Base-by-base conservation (phyloP, 2,888 invertebrate genomes). In the Ophion ventricosus region DNA sequence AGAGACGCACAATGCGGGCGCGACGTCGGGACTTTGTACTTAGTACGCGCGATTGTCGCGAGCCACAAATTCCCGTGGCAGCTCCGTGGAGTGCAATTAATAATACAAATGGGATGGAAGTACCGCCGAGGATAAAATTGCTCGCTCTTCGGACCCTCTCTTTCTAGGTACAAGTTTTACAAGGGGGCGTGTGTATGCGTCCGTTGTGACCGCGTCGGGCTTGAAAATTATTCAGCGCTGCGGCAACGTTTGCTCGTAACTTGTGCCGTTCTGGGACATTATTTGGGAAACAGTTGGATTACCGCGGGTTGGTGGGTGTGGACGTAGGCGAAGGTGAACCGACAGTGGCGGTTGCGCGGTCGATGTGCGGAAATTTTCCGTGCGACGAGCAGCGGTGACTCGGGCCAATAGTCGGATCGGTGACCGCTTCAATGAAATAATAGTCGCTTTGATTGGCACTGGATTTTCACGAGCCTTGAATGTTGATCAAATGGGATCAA, bases 141-240 rank as follows among this genome's bases (percentile, higher is more conserved):
- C 79, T 72, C 63, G 61, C 67, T n/a, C 1, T 76, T 66, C 17
- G 25, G 40, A 29, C 4, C 20, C 73, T 59, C 54, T 61, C 67
- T 54, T 74, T 26, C 54, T 43, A 67, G 35, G 35, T 74, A 20
- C 35, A 35, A 35, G 35, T 35, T 74, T 74, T 64, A 23, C 72
- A 67, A 77, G 66, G 63, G 64, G 43, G 59, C 49, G 49, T 2
- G 10, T 40, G 49, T 14, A 17, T 49, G 49, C 14, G 49, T 49
- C 49, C 17, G 40, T 56, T 23, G 29, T 17, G 35, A 75, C 63
- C 66, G 70, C 74, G 78, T 84, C 57, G 81, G 81, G 77, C 63
- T 66, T 57, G 75, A 56, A 79, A 82, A 84, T 84, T 79, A 84
- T 84, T 84, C 82, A 82, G 74, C 74, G 72, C 75, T 75, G 70